A percentile compares a stretch with the other conserved stretches of the same genome.
Evolutionary conservation across 1,140 invertebrate genomes (phyloP).

Genomic region (Melipona quadrifasciata): DNA sequence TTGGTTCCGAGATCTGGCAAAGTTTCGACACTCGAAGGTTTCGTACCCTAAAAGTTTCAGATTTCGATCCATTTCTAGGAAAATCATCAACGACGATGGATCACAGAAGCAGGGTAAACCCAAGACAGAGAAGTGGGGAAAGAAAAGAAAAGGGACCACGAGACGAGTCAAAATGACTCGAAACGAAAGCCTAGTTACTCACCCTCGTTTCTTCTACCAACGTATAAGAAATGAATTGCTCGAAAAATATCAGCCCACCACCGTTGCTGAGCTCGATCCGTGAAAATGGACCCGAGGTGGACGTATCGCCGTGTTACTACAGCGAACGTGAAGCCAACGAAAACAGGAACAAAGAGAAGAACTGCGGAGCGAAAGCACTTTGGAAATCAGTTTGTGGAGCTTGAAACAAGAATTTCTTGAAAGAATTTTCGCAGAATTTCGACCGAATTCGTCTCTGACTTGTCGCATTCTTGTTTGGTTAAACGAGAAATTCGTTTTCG

Average conservation of each 20-base stretch:
- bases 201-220: constrained; percentile 25
- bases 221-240: background rate
- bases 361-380: background rate
- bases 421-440: constrained; percentile 12
- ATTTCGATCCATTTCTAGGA: background rate
- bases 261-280: constrained; percentile 2
- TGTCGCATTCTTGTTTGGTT: background rate
- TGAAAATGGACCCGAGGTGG: constrained; percentile 19
- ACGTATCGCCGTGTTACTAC: constrained; percentile 6
- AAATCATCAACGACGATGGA: background rate
- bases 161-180: background rate
- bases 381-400: constrained; percentile 1
- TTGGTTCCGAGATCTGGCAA: too few relatives aligned
- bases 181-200: constrained; percentile 31
- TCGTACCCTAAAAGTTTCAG: too few relatives aligned
- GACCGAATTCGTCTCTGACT: background rate
- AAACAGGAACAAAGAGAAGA: constrained; percentile 3
- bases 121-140: background rate
- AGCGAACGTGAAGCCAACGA: constrained; percentile 18
- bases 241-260: constrained; percentile 13
- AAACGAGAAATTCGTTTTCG: background rate
- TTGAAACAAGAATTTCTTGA: constrained; percentile 25
- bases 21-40: too few relatives aligned
- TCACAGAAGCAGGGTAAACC: background rate
- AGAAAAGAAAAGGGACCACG: background rate